These are phyloP conservation scores for Capreolus pygargus DNA, from an alignment of 2,113 vertebrate species.

Conservation along the genomic window DNA sequence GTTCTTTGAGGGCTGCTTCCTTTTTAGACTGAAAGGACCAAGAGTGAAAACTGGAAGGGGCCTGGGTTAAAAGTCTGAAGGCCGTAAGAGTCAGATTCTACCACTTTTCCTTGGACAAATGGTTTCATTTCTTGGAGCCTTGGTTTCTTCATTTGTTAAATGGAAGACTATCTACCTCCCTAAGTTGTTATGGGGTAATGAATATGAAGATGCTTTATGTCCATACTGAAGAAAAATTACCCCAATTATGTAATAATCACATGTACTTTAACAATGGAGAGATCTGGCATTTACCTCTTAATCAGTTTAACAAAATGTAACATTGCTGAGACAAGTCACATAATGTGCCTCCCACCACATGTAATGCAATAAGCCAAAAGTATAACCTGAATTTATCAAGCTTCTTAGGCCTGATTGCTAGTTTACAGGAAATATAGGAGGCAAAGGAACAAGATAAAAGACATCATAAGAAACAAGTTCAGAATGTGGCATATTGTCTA, in stretches of 20 bases:
- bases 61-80: neutral
- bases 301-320: neutral
- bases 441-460: neutral
- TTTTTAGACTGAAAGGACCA: neutral
- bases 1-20: neutral
- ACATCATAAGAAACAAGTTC: neutral
- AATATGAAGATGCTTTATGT: neutral
- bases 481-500: neutral
- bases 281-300: neutral
- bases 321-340: neutral
- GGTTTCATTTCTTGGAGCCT: constrained; percentile 3
- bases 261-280: neutral
- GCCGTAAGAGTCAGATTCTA: neutral
- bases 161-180: constrained; percentile 6
- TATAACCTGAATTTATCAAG: neutral
- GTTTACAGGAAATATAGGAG: neutral
- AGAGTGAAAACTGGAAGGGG: neutral
- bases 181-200: neutral
- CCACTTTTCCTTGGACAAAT: neutral
- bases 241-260: neutral
- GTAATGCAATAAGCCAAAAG: neutral
- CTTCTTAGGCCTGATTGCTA: neutral
- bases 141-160: neutral
- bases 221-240: neutral
- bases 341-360: neutral